Percentiles rank a stretch among this genome's conserved stretches.
These are phyloP conservation scores for Natrix natrix DNA, from an alignment of 2,797 vertebrate genomes.

Conservation along the genomic window DNA sequence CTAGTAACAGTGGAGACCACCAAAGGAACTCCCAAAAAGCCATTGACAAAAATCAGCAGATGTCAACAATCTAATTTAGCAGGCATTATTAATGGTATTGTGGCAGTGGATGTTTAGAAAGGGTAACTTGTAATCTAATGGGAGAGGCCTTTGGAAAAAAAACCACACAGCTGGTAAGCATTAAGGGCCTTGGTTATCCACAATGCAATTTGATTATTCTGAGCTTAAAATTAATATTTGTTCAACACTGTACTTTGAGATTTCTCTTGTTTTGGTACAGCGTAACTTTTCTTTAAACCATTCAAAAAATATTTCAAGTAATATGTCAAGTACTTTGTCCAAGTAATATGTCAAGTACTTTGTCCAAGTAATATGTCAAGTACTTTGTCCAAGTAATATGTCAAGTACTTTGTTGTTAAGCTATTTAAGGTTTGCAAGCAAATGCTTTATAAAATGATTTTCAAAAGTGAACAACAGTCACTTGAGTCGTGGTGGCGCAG, in stretches of 20 bases:
- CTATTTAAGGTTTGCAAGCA: not conserved
- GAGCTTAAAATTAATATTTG: constrained; percentile 16
- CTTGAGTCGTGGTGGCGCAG: too few relatives aligned
- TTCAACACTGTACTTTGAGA: not conserved
- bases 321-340: not conserved
- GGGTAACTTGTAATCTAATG: constrained; percentile 37
- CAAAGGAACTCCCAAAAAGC: constrained; percentile 35
- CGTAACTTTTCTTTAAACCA: not conserved
- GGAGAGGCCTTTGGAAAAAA: constrained; percentile 19
- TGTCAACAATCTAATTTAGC: constrained; percentile 46
- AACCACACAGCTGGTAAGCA: constrained; percentile 18
- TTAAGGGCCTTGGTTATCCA: not conserved
- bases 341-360: not conserved
- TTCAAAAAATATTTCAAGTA: not conserved
- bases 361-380: not conserved
- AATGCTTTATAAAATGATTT: not conserved
- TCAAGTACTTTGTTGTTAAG: too few relatives aligned
- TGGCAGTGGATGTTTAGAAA: constrained; percentile 36
- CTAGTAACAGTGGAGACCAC: constrained; percentile 27
- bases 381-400: too few relatives aligned
- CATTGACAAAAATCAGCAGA: constrained; percentile 37
- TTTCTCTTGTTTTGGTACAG: not conserved
- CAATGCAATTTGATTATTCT: not conserved
- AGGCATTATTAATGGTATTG: constrained; percentile 47
- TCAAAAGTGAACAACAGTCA: not conserved